Evolutionary conservation across 1,140 invertebrate species (phyloP).

Genomic region (Drosophila seguyi): DNA sequence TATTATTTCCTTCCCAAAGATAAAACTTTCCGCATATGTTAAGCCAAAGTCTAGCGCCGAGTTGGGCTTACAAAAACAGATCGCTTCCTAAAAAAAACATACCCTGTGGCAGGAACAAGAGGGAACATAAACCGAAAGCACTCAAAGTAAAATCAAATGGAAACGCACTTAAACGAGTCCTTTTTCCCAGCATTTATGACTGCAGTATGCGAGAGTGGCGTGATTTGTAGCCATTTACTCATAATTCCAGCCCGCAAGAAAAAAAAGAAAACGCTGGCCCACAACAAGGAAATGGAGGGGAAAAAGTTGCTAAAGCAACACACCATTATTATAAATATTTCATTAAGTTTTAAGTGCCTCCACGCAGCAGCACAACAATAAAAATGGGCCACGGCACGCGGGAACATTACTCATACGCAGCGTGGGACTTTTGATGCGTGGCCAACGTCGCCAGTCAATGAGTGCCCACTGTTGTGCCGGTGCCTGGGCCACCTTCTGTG

Average conservation of each 20-base stretch:
- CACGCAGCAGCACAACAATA: constrained; percentile 70
- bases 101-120: background rate
- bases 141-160: constrained; percentile 33
- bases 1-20: background rate
- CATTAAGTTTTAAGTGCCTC: constrained; percentile 80
- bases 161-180: constrained; percentile 49
- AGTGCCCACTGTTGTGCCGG: constrained; percentile 17
- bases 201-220: constrained; percentile 61
- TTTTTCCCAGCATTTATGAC: constrained; percentile 54
- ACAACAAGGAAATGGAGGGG: constrained; percentile 39
- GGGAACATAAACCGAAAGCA: constrained; percentile 38
- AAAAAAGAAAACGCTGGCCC: constrained; percentile 3
- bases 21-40: constrained; percentile 21
- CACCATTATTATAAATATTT: constrained; percentile 81
- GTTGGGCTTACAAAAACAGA: background rate
- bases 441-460: constrained; percentile 36
- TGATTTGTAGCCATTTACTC: constrained; percentile 77
- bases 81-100: constrained; percentile 21
- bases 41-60: background rate
- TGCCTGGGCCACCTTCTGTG: constrained; percentile 22
- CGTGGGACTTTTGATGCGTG: constrained; percentile 57
- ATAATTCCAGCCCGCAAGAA: constrained; percentile 48
- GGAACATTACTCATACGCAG: constrained; percentile 77
- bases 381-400: constrained; percentile 57
- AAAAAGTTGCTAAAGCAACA: constrained; percentile 59